Percentiles rank a stretch among this genome's conserved stretches.
phyloP scores from a whole-genome alignment of 2,888 invertebrate species.

The Rhagophthalmus giganteus region DNA sequence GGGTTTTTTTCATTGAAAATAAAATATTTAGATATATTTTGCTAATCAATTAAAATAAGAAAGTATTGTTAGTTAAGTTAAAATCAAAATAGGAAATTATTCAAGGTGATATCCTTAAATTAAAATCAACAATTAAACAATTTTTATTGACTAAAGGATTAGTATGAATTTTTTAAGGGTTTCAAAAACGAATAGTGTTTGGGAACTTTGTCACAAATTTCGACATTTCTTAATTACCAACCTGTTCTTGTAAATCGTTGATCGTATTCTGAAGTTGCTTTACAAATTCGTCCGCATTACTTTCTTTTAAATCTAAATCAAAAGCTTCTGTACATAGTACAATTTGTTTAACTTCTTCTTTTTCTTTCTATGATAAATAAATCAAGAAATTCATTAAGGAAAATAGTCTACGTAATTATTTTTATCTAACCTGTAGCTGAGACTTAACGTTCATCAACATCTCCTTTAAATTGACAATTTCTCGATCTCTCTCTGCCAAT shows the following conservation, averaged over 20 bases:
- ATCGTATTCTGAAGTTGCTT: slow-evolving; percentile 11
- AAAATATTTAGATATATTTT: no score
- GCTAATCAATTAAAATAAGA: no score
- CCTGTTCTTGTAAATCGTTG: slow-evolving; percentile 13
- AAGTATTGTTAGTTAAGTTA: no score
- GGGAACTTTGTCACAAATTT: background rate
- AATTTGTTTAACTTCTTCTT: slow-evolving; percentile 1
- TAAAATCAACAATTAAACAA: no score
- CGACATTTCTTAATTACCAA: slow-evolving; percentile 1
- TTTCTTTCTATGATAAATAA: background rate
- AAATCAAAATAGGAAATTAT: no score
- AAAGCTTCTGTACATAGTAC: slow-evolving; percentile 12
- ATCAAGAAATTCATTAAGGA: background rate
- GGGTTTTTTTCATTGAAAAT: no score
- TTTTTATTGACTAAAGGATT: no score
- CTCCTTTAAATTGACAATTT: slow-evolving; percentile 52
- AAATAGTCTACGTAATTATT: no score
- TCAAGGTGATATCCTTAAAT: no score
- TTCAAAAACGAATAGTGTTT: no score
- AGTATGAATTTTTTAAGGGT: no score
- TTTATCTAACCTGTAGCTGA: slow-evolving; percentile 49
- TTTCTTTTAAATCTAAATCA: slow-evolving; percentile 6
- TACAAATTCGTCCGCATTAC: slow-evolving; percentile 2
- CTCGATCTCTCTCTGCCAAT: slow-evolving; percentile 51
- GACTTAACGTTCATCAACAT: slow-evolving; percentile 37